Evolutionary conservation across 2,797 vertebrate genomes (phyloP).

Genomic region (Coilia nasus): DNA sequence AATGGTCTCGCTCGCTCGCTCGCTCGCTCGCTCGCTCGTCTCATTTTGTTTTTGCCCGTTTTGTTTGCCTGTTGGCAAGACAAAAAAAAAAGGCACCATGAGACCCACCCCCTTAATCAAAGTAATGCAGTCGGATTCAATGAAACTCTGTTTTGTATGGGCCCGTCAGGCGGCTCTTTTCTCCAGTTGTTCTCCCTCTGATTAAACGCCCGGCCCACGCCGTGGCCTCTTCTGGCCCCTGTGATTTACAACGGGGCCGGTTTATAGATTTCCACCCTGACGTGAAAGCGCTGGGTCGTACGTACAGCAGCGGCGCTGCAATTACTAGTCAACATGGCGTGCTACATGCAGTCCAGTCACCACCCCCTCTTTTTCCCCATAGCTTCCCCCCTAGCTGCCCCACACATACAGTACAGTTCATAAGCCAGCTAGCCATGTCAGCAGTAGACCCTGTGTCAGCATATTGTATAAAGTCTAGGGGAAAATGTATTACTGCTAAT

Average conservation of each 20-base stretch:
- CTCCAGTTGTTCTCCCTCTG: slow-evolving; percentile 27
- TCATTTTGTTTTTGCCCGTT: not conserved
- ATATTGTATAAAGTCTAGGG: not conserved
- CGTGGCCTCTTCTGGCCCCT: slow-evolving; percentile 29
- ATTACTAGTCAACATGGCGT: slow-evolving; percentile 38
- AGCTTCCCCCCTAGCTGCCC: not conserved
- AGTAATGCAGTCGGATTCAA: slow-evolving; percentile 22
- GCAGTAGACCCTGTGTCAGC: not conserved
- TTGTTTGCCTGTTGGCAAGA: not conserved
- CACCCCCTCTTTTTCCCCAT: no score
- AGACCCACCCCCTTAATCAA: not conserved
- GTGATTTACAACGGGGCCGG: slow-evolving; percentile 37
- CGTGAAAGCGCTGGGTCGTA: slow-evolving; percentile 32
- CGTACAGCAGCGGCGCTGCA: slow-evolving; percentile 16
- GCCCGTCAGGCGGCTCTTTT: not conserved
- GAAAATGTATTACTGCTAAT: not conserved
- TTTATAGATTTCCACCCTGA: slow-evolving; percentile 41
- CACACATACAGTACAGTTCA: not conserved
- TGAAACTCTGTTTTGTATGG: not conserved
- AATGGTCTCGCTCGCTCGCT: not conserved
- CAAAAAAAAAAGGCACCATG: not conserved
- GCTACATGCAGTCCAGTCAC: slow-evolving; percentile 12
- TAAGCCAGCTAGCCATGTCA: not conserved
- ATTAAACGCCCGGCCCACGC: slow-evolving; percentile 30
- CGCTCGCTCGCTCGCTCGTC: not conserved